A percentile compares a stretch with the other conserved stretches of the same genome.
These are phyloP conservation scores for Sebastiscus albofasciatus DNA, from an alignment of 2,797 vertebrate species.

Conservation along the genomic window DNA sequence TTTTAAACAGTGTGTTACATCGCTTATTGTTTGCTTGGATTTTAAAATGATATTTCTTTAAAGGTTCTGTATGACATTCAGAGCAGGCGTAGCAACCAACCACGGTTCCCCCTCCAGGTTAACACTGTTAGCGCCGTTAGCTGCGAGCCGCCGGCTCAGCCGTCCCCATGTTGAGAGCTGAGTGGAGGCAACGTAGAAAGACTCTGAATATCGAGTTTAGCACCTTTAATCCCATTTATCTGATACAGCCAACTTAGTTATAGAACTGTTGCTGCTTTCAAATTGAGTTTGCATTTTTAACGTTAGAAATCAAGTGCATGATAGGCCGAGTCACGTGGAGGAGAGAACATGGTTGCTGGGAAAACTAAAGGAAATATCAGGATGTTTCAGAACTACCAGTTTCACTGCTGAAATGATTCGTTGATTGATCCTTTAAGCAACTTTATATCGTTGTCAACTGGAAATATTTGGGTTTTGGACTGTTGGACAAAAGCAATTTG, in stretches of 20 bases:
- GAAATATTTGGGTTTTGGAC: not conserved
- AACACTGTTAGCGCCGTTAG: too few relatives aligned
- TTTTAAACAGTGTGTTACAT: not conserved
- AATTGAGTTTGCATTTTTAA: not conserved
- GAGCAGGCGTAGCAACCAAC: too few relatives aligned
- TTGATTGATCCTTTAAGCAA: not conserved
- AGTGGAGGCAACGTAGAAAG: too few relatives aligned
- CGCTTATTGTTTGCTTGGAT: not conserved
- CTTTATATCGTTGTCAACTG: not conserved
- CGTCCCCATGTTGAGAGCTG: too few relatives aligned
- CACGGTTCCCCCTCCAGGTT: too few relatives aligned
- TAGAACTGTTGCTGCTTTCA: not conserved
- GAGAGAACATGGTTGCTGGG: too few relatives aligned
- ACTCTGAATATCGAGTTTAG: too few relatives aligned
- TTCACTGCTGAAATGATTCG: not conserved
- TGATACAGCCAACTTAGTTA: not conserved
- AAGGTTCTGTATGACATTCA: too few relatives aligned
- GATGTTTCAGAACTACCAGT: not conserved
- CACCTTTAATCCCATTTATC: not conserved
- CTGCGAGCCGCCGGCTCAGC: too few relatives aligned
- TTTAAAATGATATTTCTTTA: too few relatives aligned
- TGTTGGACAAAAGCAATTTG: not conserved
- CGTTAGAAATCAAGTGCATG: too few relatives aligned
- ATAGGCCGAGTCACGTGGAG: too few relatives aligned
- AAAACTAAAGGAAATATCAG: not conserved